A percentile compares a stretch with the other conserved stretches of the same genome.
These are phyloP conservation scores for Orthonevra nobilis DNA, from an alignment of 2,888 invertebrate genomes.

Conservation along the genomic window DNA sequence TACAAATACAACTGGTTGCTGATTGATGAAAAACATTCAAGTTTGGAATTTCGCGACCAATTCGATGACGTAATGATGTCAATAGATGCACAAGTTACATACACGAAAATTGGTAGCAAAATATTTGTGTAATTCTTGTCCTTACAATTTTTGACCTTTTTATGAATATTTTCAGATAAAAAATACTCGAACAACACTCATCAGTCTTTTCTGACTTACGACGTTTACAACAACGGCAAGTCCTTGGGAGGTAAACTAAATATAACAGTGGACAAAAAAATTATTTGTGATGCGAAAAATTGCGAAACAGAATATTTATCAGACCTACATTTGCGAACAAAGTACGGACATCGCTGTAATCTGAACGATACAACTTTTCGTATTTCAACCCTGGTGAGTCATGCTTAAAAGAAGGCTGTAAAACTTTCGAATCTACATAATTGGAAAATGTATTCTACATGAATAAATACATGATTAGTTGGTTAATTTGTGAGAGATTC, in stretches of 20 bases:
- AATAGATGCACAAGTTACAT: slow-evolving; percentile 76
- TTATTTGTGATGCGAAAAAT: slow-evolving; percentile 70
- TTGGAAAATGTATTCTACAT: too few relatives aligned
- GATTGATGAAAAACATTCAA: slow-evolving; percentile 71
- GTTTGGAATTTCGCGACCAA: slow-evolving; percentile 59
- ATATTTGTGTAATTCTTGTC: background rate
- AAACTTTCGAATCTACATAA: too few relatives aligned
- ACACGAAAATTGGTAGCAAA: slow-evolving; percentile 52
- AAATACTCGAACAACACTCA: background rate
- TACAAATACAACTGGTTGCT: slow-evolving; percentile 75
- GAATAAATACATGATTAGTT: too few relatives aligned
- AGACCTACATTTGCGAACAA: slow-evolving; percentile 71
- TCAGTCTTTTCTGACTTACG: too few relatives aligned
- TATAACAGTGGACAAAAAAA: slow-evolving; percentile 75
- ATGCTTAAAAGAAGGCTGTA: background rate
- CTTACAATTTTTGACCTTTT: background rate
- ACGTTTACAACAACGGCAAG: slow-evolving; percentile 78
- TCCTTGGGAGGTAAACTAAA: slow-evolving; percentile 77
- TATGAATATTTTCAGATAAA: too few relatives aligned
- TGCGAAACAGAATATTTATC: slow-evolving; percentile 73
- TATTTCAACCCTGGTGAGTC: slow-evolving; percentile 74
- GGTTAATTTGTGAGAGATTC: too few relatives aligned
- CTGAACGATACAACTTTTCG: slow-evolving; percentile 75
- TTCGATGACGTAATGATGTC: slow-evolving; percentile 74
- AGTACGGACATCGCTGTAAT: slow-evolving; percentile 74